phyloP scores from a whole-genome alignment of 1,140 invertebrate genomes.

The Penaeus chinensis region DNA sequence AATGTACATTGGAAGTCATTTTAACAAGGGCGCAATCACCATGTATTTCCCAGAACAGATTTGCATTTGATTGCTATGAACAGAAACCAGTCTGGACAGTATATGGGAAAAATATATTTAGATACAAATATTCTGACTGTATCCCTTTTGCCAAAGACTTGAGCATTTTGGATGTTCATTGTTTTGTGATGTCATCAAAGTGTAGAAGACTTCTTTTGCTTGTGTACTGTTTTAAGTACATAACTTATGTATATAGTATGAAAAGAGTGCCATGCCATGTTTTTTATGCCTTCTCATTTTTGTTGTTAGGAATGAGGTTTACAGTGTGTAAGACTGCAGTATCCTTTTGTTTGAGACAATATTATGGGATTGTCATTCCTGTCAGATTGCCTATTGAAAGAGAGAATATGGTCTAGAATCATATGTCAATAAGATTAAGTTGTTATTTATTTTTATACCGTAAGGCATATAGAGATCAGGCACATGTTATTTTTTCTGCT shows the following conservation, averaged over 20 bases:
- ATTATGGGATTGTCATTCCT: no score
- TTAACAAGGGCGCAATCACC: no score
- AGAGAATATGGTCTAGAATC: no score
- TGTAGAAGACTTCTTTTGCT: slow-evolving; percentile 31
- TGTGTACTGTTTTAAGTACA: slow-evolving; percentile 60
- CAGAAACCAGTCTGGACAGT: slow-evolving; percentile 19
- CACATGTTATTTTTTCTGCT: no score
- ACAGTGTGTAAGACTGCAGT: no score
- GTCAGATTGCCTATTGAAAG: no score
- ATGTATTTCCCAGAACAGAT: no score
- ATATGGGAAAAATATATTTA: slow-evolving; percentile 18
- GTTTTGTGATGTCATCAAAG: slow-evolving; percentile 52
- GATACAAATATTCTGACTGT: slow-evolving; percentile 37
- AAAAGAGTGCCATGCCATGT: not conserved
- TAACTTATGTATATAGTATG: slow-evolving; percentile 52
- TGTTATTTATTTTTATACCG: no score
- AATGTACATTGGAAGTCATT: no score
- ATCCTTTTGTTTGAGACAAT: no score
- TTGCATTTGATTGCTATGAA: slow-evolving; percentile 10
- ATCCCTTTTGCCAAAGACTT: slow-evolving; percentile 59
- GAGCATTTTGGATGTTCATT: slow-evolving; percentile 55
- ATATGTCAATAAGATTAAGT: no score
- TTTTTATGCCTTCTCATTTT: slow-evolving; percentile 18
- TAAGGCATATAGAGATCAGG: no score
- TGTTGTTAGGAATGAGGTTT: not conserved